These are phyloP conservation scores for Alcedo atthis DNA, from an alignment of 2,797 vertebrate genomes.

Conservation along the genomic window DNA sequence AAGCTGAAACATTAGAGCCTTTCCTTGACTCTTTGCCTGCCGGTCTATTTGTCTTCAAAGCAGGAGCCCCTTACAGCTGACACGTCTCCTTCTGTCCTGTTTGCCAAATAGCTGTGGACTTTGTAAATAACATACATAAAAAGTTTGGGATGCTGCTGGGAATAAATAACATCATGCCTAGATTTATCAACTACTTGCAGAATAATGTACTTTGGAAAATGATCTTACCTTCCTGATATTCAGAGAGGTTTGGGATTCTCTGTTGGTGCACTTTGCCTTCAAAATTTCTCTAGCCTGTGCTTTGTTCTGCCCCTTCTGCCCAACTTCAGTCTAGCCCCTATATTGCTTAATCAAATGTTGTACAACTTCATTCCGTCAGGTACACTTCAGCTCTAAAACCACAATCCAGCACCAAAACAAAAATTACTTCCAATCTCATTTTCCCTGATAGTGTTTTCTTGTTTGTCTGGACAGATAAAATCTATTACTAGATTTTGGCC, in stretches of 20 bases:
- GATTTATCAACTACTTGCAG: neutral
- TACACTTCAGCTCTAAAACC: neutral
- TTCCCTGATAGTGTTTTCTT: neutral
- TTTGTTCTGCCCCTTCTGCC: neutral
- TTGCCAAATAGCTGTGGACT: slow-evolving; percentile 54
- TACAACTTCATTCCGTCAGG: neutral
- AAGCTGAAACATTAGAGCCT: slow-evolving; percentile 49
- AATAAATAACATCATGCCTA: neutral
- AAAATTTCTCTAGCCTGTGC: neutral
- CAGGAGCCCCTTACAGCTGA: slow-evolving; percentile 30
- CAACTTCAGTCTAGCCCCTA: neutral
- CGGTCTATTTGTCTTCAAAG: slow-evolving; percentile 41
- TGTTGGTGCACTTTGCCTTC: neutral
- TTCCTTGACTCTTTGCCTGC: slow-evolving; percentile 59
- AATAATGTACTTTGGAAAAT: neutral
- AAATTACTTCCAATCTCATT: neutral
- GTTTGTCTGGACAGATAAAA: slow-evolving; percentile 15
- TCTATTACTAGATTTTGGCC: neutral
- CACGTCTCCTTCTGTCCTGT: neutral
- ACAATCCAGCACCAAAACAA: neutral
- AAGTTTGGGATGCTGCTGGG: neutral
- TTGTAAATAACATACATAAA: neutral
- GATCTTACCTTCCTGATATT: neutral
- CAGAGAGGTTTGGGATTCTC: neutral
- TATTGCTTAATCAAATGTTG: neutral